These are phyloP conservation scores for Coluber constrictor DNA, from an alignment of 2,797 vertebrate genomes.

Conservation along the genomic window DNA sequence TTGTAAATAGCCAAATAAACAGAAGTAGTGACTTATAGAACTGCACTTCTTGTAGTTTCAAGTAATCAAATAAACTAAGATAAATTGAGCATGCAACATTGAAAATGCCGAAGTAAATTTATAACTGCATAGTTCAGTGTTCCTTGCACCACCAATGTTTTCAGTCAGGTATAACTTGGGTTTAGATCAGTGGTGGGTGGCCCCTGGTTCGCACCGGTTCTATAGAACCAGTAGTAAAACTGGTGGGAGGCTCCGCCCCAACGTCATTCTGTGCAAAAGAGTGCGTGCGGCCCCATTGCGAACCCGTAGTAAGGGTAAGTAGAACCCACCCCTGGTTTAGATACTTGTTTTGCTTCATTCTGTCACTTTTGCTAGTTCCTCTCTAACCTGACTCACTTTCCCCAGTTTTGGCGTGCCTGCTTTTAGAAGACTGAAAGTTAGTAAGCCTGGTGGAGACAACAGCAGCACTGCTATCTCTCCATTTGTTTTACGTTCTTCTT, in stretches of 20 bases:
- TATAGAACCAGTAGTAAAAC: no score
- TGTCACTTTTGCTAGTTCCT: constrained; percentile 1
- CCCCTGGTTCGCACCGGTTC: no score
- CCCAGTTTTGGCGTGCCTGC: constrained; percentile 5
- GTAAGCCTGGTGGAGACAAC: neutral
- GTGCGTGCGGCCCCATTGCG: no score
- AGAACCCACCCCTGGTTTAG: neutral
- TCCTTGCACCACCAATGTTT: neutral
- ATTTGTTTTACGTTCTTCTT: neutral
- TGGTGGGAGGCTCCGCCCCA: no score
- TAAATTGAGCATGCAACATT: constrained; percentile 25
- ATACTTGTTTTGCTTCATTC: neutral
- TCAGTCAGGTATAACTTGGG: neutral
- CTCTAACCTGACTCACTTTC: constrained; percentile 17
- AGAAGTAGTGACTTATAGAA: constrained; percentile 21
- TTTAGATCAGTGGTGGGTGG: neutral
- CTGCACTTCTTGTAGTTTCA: constrained; percentile 41
- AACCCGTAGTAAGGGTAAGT: no score
- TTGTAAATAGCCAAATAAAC: constrained; percentile 31
- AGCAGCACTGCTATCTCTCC: neutral
- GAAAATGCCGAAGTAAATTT: constrained; percentile 13
- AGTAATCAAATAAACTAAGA: constrained; percentile 26
- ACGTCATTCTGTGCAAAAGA: no score
- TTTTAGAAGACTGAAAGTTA: neutral
- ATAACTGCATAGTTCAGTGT: constrained; percentile 39